Percentiles rank a stretch among this genome's conserved stretches.
Conservation (phyloP, 1,140 invertebrate species). For the Zophobas atratus region DNA sequence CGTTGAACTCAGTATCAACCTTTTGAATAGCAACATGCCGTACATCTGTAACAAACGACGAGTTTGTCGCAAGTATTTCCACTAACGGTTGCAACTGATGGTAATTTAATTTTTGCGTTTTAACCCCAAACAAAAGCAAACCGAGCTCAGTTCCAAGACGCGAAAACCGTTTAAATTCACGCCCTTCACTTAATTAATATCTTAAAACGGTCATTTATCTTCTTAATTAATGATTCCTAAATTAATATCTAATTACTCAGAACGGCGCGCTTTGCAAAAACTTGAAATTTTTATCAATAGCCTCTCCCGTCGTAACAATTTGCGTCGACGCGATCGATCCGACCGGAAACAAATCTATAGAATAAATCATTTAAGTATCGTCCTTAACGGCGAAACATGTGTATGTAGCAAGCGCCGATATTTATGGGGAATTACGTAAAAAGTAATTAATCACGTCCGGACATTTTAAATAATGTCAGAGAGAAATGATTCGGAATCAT, state of each 20-base stretch:
- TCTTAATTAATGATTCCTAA: slow-evolving; percentile 63
- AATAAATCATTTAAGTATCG: slow-evolving; percentile 50
- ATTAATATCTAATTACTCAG: slow-evolving; percentile 64
- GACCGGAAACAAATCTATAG: slow-evolving; percentile 37
- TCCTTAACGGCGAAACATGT: slow-evolving; percentile 45
- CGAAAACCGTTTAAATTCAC: slow-evolving; percentile 44
- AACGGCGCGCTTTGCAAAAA: slow-evolving; percentile 49
- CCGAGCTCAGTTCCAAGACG: not conserved
- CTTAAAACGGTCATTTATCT: slow-evolving; percentile 63
- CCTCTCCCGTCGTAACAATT: not conserved
- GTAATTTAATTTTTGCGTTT: slow-evolving; percentile 27
- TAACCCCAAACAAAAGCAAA: slow-evolving; percentile 9
- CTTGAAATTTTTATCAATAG: slow-evolving; percentile 11
- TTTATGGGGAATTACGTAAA: slow-evolving; percentile 54
- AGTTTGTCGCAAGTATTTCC: no score
- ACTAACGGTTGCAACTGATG: not conserved
- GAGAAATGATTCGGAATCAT: slow-evolving; percentile 58
- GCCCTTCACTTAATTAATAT: slow-evolving; percentile 62
- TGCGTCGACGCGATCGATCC: slow-evolving; percentile 2
- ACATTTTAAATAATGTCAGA: slow-evolving; percentile 57
- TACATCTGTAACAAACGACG: no score
- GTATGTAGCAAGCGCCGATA: slow-evolving; percentile 48
- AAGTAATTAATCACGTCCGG: slow-evolving; percentile 55
- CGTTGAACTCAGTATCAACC: no score
- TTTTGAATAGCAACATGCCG: no score